Base-by-base conservation (phyloP, 2,113 vertebrate genomes). In the Daboia siamensis region DNA sequence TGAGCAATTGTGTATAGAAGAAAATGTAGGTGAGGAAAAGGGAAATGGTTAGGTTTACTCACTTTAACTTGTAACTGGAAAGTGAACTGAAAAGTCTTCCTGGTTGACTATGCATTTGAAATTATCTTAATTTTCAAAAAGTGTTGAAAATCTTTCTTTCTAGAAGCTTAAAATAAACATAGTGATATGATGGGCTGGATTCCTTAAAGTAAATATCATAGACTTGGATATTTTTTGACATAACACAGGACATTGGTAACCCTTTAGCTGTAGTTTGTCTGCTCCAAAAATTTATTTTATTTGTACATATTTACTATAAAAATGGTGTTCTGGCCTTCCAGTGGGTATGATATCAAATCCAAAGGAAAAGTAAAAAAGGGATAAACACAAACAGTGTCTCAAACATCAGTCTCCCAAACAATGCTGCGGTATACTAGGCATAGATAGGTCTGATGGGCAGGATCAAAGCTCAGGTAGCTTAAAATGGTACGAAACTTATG, bases 121-220 rank as follows among this genome's bases (percentile, higher is more conserved):
- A 94, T 92, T 0, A 93, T 91, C 95, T 92, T 61, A 90, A 51
- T 21, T 89, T 5, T 74, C 39, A 69, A 94, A 44, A 56, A 91
- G 44, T 69, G 64, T 57, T 94, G 93, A 92, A 95, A 96, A 96
- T 92, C 90, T 95, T 95, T 92, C 51, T 86, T 29, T 86, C 23
- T 87, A 93, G 39, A 20, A 84, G 84, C 91, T 95, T 93, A 95
- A 97, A 96, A 95, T 95, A 94, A 85, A 44, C 0, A 0, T 9
- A 92, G 86, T 1, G 0, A 69, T 61, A 61, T 61, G 8, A 0
- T 4, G 39, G 48, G 26, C 69, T 55, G 21, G 0, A 0, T 89
- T 64, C 26, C 56, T 90, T 90, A 61, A 61, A 61, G 24, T 61
- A 61, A 61, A 61, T 61, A 26, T 61, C 24, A 61, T 61, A 61